phyloP scores from a whole-genome alignment of 2,797 vertebrate genomes.

The Enoplosus armatus region DNA sequence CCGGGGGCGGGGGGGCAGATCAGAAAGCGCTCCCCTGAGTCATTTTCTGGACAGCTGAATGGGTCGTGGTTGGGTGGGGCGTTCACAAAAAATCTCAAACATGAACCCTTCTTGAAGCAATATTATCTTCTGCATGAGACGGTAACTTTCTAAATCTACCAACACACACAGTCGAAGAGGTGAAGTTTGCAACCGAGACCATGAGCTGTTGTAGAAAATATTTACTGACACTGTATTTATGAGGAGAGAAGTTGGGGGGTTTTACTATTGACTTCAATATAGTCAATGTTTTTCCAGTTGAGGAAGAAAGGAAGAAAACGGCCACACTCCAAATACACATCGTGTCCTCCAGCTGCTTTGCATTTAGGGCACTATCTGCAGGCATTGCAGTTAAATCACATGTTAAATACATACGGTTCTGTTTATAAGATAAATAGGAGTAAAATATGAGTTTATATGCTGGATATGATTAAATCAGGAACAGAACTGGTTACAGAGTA shows the following conservation, averaged over 20 bases:
- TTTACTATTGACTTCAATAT: background rate
- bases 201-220: background rate
- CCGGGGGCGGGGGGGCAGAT: background rate
- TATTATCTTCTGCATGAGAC: background rate
- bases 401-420: background rate
- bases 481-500: background rate
- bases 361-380: background rate
- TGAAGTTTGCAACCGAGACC: background rate
- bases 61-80: background rate
- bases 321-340: background rate
- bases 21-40: background rate
- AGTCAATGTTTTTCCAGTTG: background rate
- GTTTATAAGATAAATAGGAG: background rate
- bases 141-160: background rate
- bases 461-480: background rate
- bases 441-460: background rate
- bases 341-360: background rate
- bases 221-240: background rate
- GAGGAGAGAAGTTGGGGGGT: background rate
- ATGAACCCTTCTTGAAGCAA: background rate
- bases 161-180: background rate
- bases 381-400: background rate
- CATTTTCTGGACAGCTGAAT: background rate
- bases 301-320: background rate
- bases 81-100: background rate